phyloP scores from a whole-genome alignment of 2,113 vertebrate species.

The Plectropomus leopardus region DNA sequence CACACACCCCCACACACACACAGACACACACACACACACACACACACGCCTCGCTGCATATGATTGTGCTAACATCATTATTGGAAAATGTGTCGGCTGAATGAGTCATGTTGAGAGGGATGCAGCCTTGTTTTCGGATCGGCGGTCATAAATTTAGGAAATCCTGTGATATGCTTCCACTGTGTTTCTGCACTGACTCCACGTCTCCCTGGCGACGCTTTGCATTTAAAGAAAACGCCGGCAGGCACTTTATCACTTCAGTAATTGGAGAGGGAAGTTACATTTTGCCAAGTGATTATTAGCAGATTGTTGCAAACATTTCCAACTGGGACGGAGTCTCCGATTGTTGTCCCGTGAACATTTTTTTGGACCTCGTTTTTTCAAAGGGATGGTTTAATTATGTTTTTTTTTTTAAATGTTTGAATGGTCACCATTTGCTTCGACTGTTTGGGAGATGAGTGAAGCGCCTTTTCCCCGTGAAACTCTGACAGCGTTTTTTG shows the following conservation, averaged over 20 bases:
- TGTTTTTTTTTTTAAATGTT: too few relatives aligned
- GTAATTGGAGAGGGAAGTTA: slow-evolving; percentile 18
- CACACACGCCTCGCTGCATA: slow-evolving; percentile 3
- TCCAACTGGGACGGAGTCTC: slow-evolving; percentile 53
- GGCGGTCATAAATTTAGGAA: slow-evolving; percentile 44
- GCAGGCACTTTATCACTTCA: background rate
- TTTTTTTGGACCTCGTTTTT: too few relatives aligned
- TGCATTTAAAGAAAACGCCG: slow-evolving; percentile 15
- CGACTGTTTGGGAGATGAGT: too few relatives aligned
- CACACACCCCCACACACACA: slow-evolving; percentile 20
- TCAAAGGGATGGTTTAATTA: too few relatives aligned
- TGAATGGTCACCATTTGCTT: too few relatives aligned
- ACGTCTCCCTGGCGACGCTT: background rate
- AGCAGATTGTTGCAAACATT: slow-evolving; percentile 40
- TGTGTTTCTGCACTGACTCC: background rate
- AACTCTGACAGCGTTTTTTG: too few relatives aligned
- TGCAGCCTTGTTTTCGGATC: background rate
- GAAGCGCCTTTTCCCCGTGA: too few relatives aligned
- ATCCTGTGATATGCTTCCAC: slow-evolving; percentile 43
- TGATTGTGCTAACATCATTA: slow-evolving; percentile 6
- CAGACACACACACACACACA: slow-evolving; percentile 12
- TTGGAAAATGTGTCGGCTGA: slow-evolving; percentile 16
- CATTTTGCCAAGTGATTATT: slow-evolving; percentile 37
- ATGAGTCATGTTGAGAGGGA: slow-evolving; percentile 11
- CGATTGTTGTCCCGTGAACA: background rate